Evolutionary conservation across 2,113 vertebrate species (phyloP).

Genomic region (Xerus inauris): DNA sequence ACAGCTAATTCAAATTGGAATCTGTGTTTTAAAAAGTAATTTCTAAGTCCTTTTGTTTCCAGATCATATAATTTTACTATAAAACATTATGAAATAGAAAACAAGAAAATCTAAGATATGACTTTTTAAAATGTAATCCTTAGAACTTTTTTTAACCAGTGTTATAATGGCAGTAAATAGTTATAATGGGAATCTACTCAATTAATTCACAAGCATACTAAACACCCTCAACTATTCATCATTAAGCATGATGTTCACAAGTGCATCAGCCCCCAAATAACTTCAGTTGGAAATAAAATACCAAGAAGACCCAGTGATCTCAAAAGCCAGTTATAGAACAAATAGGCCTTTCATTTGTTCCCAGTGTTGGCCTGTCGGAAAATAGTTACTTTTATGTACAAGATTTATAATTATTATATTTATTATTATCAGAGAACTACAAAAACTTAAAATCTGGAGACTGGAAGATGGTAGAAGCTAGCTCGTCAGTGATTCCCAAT

Average conservation of each 20-base stretch:
- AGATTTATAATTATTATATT: neutral
- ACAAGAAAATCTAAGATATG: neutral
- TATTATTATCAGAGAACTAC: slow-evolving; percentile 3
- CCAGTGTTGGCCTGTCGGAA: neutral
- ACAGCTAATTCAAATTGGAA: neutral
- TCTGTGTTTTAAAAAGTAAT: neutral
- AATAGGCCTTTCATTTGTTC: neutral
- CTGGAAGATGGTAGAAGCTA: no score
- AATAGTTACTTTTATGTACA: slow-evolving; percentile 13
- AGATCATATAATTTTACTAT: slow-evolving; percentile 38
- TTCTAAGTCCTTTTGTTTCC: slow-evolving; percentile 33
- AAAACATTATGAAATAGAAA: slow-evolving; percentile 51
- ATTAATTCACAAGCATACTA: neutral
- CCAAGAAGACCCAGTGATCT: neutral
- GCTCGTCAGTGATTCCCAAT: no score
- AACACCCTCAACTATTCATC: neutral
- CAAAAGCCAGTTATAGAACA: neutral
- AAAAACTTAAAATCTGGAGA: neutral
- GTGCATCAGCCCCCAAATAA: neutral
- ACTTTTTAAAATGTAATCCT: slow-evolving; percentile 41
- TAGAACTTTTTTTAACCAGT: slow-evolving; percentile 18
- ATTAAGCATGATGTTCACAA: neutral
- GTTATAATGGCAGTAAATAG: neutral
- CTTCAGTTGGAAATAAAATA: slow-evolving; percentile 35
- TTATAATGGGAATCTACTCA: neutral